Evolutionary conservation across 2,888 invertebrate species (phyloP), one percentile per base, ranked within the genome.

Genomic region (Caradrina kadenii): DNA sequence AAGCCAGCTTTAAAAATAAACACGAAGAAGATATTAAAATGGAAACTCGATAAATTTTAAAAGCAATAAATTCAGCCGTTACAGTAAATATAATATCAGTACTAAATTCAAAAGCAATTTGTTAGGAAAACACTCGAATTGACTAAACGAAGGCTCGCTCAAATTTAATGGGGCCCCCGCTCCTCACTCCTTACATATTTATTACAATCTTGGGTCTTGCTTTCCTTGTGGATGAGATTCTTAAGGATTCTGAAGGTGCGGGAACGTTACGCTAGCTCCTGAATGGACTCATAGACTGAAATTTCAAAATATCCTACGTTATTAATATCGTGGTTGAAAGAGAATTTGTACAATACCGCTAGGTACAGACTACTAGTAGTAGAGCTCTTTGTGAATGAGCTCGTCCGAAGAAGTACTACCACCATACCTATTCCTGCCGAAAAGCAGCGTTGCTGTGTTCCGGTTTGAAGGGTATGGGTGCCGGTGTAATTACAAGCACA

Each of bases 21-120:
- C 39, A 67, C 50, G 54, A 78, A 39, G 22, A 58, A 50, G 52
- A 53, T n/a, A 66, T 74, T 60, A 56, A 73, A 73, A 75, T 7
- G 7, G 15, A 50, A 49, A 11, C 42, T 54, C 54, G 26, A 67
- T 74, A 62, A 79, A 68, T 75, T 63, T 59, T 49, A 52, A 68
- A 69, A 68, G 81, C 31, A 61, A 76, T 72, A 81, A 64, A 78
- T 76, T 69, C 52, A 35, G 31, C 10, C 62, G 35, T 80, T 45
- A 80, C 71, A 58, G 68, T 80, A 76, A 80, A 69, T 76, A 69
- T 76, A 76, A 80, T 76, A 80, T 63, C 52, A 61, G 11, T 69
- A 69, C 69, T 63, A 39, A 76, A 82, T 73, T 80, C 67, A 63
- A 39, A 68, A 68, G 81, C 76, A 84, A 84, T 82, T 82, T 74